These are phyloP conservation scores for Pandemis corylana DNA, from an alignment of 2,888 invertebrate genomes.

Conservation along the genomic window DNA sequence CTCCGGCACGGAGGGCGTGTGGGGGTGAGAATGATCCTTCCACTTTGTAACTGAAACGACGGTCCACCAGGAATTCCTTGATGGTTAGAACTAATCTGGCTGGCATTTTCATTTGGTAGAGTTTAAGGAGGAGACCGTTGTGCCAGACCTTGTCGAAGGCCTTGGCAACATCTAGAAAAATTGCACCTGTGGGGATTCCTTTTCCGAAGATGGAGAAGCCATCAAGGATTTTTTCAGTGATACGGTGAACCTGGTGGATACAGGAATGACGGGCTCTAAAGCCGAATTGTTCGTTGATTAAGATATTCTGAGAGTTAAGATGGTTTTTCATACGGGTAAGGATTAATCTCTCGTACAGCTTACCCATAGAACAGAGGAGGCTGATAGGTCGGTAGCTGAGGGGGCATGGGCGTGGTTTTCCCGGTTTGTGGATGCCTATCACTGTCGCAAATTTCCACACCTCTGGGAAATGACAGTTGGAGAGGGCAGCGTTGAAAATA, in stretches of 20 bases:
- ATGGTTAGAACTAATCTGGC: constrained; percentile 5
- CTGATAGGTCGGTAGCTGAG: not conserved
- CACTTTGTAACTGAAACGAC: constrained; percentile 1
- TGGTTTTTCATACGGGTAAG: not conserved
- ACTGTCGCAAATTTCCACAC: not conserved
- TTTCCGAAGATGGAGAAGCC: too few species aligned
- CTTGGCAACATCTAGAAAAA: constrained; percentile 22
- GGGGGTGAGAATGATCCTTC: constrained; percentile 3
- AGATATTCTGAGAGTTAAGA: not conserved
- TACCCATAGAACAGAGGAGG: not conserved
- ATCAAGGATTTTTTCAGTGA: not conserved
- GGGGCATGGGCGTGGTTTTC: not conserved
- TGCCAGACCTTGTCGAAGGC: constrained; percentile 15
- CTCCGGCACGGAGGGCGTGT: constrained; percentile 3
- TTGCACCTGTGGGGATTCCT: constrained; percentile 1
- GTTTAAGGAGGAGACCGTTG: constrained; percentile 1
- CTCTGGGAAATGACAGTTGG: not conserved
- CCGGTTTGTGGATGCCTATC: constrained; percentile 21
- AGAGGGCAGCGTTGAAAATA: not conserved
- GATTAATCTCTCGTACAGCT: constrained; percentile 12
- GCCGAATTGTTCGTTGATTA: constrained; percentile 24
- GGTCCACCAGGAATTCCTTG: not conserved
- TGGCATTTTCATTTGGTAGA: not conserved
- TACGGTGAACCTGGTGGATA: constrained; percentile 16
- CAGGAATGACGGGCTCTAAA: constrained; percentile 14